A percentile compares a stretch with the other conserved stretches of the same genome.
Conservation (phyloP, 2,113 vertebrate species). For the Poeciliopsis occidentalis region DNA sequence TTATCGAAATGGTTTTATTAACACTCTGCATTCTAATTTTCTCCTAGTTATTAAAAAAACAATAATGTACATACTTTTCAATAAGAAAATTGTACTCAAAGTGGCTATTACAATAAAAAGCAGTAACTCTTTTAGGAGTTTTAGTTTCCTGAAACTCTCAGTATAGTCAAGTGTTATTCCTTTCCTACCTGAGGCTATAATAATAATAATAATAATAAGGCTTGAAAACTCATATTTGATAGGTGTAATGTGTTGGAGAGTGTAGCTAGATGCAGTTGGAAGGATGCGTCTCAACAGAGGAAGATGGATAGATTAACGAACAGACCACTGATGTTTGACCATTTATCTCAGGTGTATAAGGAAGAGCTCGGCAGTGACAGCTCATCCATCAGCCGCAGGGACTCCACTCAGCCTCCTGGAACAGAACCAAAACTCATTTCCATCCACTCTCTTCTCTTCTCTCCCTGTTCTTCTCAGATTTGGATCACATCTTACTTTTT, state of each 20-base stretch:
- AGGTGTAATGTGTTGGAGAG: slow-evolving; percentile 16
- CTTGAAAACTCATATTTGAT: slow-evolving; percentile 25
- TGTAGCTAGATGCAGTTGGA: slow-evolving; percentile 31
- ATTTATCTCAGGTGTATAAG: slow-evolving; percentile 73
- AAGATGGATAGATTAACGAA: slow-evolving; percentile 60
- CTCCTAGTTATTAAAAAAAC: background rate
- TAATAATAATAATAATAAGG: slow-evolving; percentile 38
- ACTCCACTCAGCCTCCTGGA: slow-evolving; percentile 70
- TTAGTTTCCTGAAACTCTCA: slow-evolving; percentile 8
- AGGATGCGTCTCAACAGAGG: slow-evolving; percentile 55
- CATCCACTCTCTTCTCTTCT: slow-evolving; percentile 37
- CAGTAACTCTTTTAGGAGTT: background rate
- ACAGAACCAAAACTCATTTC: slow-evolving; percentile 65
- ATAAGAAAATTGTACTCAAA: background rate
- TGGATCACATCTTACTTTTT: background rate
- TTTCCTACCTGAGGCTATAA: slow-evolving; percentile 1
- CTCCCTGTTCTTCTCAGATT: background rate
- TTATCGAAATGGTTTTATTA: background rate
- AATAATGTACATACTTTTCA: background rate
- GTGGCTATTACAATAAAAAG: background rate
- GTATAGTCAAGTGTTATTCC: background rate
- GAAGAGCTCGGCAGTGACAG: slow-evolving; percentile 70
- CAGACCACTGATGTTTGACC: slow-evolving; percentile 72
- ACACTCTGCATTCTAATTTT: background rate
- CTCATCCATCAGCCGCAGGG: slow-evolving; percentile 76